Conservation (phyloP, 2,888 invertebrate genomes). For the Macrosiphum euphorbiae region DNA sequence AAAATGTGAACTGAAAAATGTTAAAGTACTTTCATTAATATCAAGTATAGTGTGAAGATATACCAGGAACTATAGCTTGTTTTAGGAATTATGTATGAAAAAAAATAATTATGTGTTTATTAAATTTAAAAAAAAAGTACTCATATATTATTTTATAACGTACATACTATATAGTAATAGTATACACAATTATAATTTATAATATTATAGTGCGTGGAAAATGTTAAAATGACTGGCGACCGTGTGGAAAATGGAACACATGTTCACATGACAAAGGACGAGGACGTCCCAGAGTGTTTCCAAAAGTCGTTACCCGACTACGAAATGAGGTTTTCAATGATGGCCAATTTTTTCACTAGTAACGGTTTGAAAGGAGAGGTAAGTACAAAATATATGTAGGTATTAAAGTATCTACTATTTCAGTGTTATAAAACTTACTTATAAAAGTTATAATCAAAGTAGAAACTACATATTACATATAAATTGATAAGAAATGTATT, state of each 20-base stretch:
- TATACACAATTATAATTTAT: not conserved
- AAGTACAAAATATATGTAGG: not conserved
- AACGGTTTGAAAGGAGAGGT: slow-evolving; percentile 38
- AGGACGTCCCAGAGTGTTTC: not conserved
- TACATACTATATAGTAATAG: too few species aligned
- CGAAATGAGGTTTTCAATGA: slow-evolving; percentile 6
- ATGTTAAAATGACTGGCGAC: not conserved
- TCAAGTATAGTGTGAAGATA: too few species aligned
- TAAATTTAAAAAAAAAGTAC: not conserved
- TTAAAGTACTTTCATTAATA: not conserved
- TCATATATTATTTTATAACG: not conserved
- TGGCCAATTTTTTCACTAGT: slow-evolving; percentile 32
- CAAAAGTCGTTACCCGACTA: not conserved
- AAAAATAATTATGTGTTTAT: not conserved
- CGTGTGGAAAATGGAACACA: slow-evolving; percentile 12
- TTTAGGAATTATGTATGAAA: not conserved
- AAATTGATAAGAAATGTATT: not conserved
- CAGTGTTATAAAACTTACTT: not conserved
- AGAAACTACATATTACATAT: not conserved
- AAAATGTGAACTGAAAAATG: too few species aligned
- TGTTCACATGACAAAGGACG: not conserved
- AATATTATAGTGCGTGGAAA: slow-evolving; percentile 4
- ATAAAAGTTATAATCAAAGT: not conserved
- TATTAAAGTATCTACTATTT: not conserved
- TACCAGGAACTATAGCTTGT: not conserved